Evolutionary conservation across 1,140 invertebrate species (phyloP), one percentile per base, ranked within the genome.

Genomic region (Diabrotica undecimpunctata): DNA sequence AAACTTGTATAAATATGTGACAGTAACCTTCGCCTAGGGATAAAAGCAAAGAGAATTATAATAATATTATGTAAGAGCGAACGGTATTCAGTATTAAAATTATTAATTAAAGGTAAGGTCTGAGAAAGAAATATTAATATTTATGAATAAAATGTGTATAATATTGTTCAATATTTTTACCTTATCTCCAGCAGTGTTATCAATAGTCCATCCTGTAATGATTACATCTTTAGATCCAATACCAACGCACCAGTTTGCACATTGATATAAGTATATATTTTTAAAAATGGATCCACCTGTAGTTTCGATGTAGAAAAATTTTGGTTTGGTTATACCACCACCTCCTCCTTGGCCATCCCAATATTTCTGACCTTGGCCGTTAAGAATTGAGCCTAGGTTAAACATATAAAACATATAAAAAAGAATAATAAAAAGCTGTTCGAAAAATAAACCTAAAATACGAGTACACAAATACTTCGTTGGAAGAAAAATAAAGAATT

Each of bases 291-390:
- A 12, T 37, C 36, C 35, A 0, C 37, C n/a, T 5, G 36, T 37
- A 57, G 41, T 46, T 57, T 57, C 2, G 10, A n/a, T 12, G 10
- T 38, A 3, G 38, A 7, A 12, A 38, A 38, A 10, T 12, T 37
- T 37, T n/a, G 55, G 35, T 38, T 57, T 38, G 10, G 25, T 39
- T 25, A 12, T n/a, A 46, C 41, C 41, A 37, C 55, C 55, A 7
- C 12, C 25, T 11, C 55, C 35, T 8, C 55, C 55, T 57, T 37
- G 35, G 6, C 55, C 55, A 41, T 57, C 55, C 55, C 55, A 57
- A 13, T 57, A 57, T 38, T 38, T 12, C 2, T 25, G 25, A 6
- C 55, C 55, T 57, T 57, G 25, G 6, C 25, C 55, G 7, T 57
- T 36, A 5, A 57, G 11, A 37, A 37, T 37, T 3, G 55, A 57